Base-by-base conservation (phyloP, 2,113 vertebrate species). In the Python bivittatus region DNA sequence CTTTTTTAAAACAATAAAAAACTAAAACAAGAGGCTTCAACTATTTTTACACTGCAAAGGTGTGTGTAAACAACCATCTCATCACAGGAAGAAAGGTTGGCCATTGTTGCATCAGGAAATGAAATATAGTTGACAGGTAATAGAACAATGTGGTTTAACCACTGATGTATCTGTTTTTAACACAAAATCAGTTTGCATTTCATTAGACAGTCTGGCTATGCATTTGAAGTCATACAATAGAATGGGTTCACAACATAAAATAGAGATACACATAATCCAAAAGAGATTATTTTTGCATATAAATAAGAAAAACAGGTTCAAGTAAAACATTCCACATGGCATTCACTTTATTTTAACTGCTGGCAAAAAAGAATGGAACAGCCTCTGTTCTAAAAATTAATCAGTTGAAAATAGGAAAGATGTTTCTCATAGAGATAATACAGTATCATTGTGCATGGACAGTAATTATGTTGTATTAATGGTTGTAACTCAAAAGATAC, bases 341-440 rank as follows among this genome's bases (percentile, higher is more conserved):
- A 85, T 91, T 42, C 44, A 94, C 48, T 79, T 85, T 84, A 89
- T 4, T 94, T 91, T 87, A 90, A 93, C 86, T 83, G 88, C 42
- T 29, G 61, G 38, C 92, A 88, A 72, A 8, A 88, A 92, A 85
- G 57, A 85, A 72, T 95, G 90, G 92, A 94, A 86, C 42, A 92
- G 87, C 56, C 23, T 93, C 83, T 54, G 85, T 83, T 86, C 86
- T 86, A 91, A 79, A 92, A 95, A 90, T 38, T 86, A 93, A 93
- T 94, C 61, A 90, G 92, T 93, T 94, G 91, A 92, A 86, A 94
- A 52, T 56, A 92, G 93, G 94, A 87, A 79, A 83, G 17, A 29
- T 85, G 29, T 93, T 95, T 92, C 48, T 92, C 87, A 95, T 12
- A 93, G 86, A 92, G 91, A 38, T 94, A 61, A 79, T 94, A 56